Percentiles rank a stretch among this genome's conserved stretches.
Evolutionary conservation across 2,888 invertebrate species (phyloP).

Genomic region (Stegophylla sp.): DNA sequence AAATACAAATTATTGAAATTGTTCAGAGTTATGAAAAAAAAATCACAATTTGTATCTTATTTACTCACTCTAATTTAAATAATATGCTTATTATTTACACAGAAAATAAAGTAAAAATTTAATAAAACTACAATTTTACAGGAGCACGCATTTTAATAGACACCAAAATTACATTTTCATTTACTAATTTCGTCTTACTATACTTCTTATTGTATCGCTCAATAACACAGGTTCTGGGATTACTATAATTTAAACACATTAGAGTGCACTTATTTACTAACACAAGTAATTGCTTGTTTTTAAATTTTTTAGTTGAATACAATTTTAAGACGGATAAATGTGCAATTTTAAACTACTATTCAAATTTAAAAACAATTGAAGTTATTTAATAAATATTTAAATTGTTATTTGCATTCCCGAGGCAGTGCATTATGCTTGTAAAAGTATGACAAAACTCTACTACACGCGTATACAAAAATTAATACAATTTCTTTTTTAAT

Average conservation of each 20-base stretch:
- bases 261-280: background rate
- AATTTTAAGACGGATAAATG: background rate
- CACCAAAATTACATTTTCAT: background rate
- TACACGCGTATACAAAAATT: background rate
- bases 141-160: slow-evolving; percentile 15
- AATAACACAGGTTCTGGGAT: background rate
- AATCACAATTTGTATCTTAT: no score
- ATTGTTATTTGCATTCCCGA: background rate
- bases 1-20: no score
- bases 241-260: slow-evolving; percentile 2
- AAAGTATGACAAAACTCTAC: background rate
- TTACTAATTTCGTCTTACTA: background rate
- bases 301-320: background rate
- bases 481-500: slow-evolving; percentile 14
- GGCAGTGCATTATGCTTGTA: slow-evolving; percentile 1
- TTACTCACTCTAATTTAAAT: background rate
- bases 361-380: background rate
- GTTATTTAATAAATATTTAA: background rate
- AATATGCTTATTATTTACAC: background rate
- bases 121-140: no score
- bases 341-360: slow-evolving; percentile 15
- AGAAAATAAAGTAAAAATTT: background rate
- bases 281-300: background rate
- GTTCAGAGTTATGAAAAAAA: no score
- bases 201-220: background rate